Evolutionary conservation across 2,113 vertebrate genomes (phyloP), one percentile per base, ranked within the genome.

Genomic region (Cavia porcellus): DNA sequence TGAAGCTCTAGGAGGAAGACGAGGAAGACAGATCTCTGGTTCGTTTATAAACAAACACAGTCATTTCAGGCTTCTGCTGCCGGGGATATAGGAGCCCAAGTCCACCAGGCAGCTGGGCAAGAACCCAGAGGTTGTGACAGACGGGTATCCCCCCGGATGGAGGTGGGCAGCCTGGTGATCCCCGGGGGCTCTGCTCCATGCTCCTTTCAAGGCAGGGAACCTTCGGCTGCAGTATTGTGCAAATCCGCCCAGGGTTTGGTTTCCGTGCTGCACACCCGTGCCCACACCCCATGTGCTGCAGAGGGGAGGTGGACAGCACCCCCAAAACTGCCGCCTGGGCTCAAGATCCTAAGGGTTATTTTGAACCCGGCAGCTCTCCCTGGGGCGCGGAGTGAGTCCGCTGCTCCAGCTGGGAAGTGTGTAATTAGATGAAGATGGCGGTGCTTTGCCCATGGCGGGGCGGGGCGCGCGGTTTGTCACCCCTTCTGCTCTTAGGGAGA

Each of bases 1-100:
- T 55, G 72, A 75, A 89, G 97, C 84, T 91, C 30, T 22, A 94
- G 61, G 64, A 91, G 55, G 70, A 91, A 96, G 38, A 38, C 38
- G 62, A 87, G 30, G 92, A 77, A 81, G 88, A 90, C 45, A 38
- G 93, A 42, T 68, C 75, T 84, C 81, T 45, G 87, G 62, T 35
- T 59, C 32, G 3, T 0, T 42, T 91, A 87, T 95, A 84, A 91
- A 87, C 96, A 97, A 96, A 97, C 86, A 87, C 89, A 59, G 97
- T 95, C 91, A 94, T 95, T 92, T 82, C 97, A 98, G 98, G 98
- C 97, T 98, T 97, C 98, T 98, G 97, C 97, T 97, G 97, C 97
- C 96, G 97, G 98, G 98, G 98, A 97, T 97, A 95, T 86, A 86
- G 55, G 32, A 95, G 97, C 97, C 42, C 82, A 88, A 50, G 90